Conservation (phyloP, 64 coral and sea anemone genomes). For the Cladopsammia gracilis region DNA sequence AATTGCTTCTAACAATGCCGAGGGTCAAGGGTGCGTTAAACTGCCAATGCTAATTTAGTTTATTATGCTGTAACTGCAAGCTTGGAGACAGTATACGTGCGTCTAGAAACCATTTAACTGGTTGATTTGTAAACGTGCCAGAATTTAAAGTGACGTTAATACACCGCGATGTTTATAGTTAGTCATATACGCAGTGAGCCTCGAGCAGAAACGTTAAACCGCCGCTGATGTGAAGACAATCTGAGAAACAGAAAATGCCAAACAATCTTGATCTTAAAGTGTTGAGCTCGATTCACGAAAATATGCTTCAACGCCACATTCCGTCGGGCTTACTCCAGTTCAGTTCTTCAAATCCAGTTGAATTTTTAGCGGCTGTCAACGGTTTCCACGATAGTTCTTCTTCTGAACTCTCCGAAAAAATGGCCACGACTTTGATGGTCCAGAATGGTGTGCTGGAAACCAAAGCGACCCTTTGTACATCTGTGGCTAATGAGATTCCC, state of each 20-base stretch:
- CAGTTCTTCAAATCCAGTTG: not conserved
- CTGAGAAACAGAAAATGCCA: conserved; percentile 36
- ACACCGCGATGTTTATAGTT: not conserved
- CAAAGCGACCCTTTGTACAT: not conserved
- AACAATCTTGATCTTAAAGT: conserved; percentile 46
- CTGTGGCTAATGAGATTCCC: not conserved
- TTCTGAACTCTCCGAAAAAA: not conserved
- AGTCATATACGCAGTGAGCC: not conserved
- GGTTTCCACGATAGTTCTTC: not conserved
- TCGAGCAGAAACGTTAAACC: not conserved
- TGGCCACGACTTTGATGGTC: not conserved
- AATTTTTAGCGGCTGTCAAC: not conserved
- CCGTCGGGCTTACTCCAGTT: not conserved
- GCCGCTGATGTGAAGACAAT: not conserved
- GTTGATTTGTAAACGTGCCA: not conserved
- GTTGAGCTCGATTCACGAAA: not conserved
- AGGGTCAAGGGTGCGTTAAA: not conserved
- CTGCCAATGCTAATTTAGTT: not conserved
- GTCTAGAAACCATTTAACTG: conserved; percentile 11
- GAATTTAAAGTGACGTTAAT: conserved; percentile 19
- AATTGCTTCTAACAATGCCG: not conserved
- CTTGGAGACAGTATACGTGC: not conserved
- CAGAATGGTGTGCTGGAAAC: not conserved
- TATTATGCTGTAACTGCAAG: not conserved
- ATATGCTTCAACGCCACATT: not conserved